Evolutionary conservation across 2,888 invertebrate genomes (phyloP), one percentile per base, ranked within the genome.

Genomic region (Diploptera punctata): DNA sequence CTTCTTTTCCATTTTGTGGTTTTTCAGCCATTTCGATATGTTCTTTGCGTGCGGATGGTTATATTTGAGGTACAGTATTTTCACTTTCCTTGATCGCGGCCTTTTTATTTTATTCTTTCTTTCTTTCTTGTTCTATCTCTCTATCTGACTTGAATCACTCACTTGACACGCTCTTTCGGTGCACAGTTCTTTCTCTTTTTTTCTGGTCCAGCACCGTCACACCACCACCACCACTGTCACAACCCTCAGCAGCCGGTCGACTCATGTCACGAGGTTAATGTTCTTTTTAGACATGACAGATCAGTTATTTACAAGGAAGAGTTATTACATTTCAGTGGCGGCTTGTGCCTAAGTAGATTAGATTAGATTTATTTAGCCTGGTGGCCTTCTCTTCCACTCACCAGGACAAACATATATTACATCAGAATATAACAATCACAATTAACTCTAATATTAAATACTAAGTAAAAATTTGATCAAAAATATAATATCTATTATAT

Each of bases 41-140:
- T 91, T 90, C 90, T 92, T 91, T 91, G 91, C 90, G 87, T 92
- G 91, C 89, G 91, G 91, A 88, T 92, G 91, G 91, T 91, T 92
- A 85, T 91, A 91, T 87, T 89, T 91, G 89, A 92, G 91, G 91
- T 92, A 92, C 87, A 86, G 87, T 86, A 86, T 77, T 74, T 75
- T 57, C 77, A 76, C 74, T 70, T 75, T 73, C 76, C 67, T 74
- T 74, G 70, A 70, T 78, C 76, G 74, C 75, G 44, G 26, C 47
- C 47, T 60, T 65, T 33, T 47, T n/a, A n/a, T n/a, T 75, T 70
- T 47, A 54, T 70, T 72, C 68, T 47, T 60, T 67, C 75, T 71
- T 73, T 73, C 67, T 52, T 31, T 52, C 26, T n/a, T n/a, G n/a
- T n/a, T 33, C 33, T 33, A 5, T 33, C 33, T 33, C 5, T 33